These are phyloP conservation scores for Pelobates fuscus DNA, from an alignment of 2,113 vertebrate genomes.

Conservation along the genomic window DNA sequence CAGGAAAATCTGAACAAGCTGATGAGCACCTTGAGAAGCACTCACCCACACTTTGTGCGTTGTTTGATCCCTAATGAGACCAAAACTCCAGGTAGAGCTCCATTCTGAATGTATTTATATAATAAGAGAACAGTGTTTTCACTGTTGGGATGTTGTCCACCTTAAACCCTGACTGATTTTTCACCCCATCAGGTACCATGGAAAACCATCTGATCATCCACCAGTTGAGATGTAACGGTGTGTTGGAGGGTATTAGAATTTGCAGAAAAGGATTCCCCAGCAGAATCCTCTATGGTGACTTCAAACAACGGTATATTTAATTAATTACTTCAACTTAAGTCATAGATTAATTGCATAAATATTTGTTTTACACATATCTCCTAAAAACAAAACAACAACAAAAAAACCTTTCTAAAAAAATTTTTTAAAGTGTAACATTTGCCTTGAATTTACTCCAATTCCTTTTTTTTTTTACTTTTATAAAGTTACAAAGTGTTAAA, in stretches of 20 bases:
- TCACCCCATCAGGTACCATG: slow-evolving; percentile 70
- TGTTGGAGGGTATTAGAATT: slow-evolving; percentile 86
- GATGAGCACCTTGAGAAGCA: slow-evolving; percentile 88
- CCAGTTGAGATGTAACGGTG: slow-evolving; percentile 84
- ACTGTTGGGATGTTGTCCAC: too few relatives aligned
- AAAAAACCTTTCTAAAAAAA: too few relatives aligned
- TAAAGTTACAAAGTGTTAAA: slow-evolving; percentile 84
- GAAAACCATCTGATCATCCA: slow-evolving; percentile 84
- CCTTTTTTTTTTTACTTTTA: slow-evolving; percentile 47
- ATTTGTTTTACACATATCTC: too few relatives aligned
- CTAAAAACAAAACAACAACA: too few relatives aligned
- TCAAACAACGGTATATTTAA: slow-evolving; percentile 81
- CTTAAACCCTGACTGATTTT: background rate
- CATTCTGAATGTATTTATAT: background rate
- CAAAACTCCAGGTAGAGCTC: slow-evolving; percentile 82
- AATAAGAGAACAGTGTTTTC: background rate
- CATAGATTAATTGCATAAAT: too few relatives aligned
- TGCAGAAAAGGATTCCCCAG: slow-evolving; percentile 89
- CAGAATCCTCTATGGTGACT: slow-evolving; percentile 84
- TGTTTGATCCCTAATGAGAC: slow-evolving; percentile 93
- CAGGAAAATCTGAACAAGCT: slow-evolving; percentile 92
- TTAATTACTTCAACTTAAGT: background rate
- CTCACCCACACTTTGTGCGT: slow-evolving; percentile 90
- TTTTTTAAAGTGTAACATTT: too few relatives aligned
- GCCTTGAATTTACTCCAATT: too few relatives aligned